Evolutionary conservation across 2,113 vertebrate genomes (phyloP).

Genomic region (Gavia stellata): DNA sequence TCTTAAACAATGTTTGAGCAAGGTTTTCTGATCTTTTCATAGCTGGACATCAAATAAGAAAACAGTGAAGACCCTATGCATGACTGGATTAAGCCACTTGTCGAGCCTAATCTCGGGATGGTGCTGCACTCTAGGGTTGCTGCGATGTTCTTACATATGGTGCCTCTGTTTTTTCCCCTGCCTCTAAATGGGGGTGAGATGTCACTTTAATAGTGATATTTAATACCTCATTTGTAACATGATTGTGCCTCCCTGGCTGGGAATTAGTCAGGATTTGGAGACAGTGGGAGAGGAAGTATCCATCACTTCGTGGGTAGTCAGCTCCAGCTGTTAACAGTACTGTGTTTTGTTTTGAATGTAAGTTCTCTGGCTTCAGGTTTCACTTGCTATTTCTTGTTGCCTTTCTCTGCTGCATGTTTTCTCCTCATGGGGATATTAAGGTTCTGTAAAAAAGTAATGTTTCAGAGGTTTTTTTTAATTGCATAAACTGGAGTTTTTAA

Average conservation of each 20-base stretch:
- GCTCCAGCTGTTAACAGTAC: not conserved
- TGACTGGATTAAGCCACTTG: not conserved
- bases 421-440: not conserved
- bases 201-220: not conserved
- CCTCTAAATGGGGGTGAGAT: not conserved
- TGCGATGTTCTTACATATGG: not conserved
- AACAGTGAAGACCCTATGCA: fast-evolving
- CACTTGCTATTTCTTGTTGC: not conserved
- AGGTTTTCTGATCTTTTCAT: not conserved
- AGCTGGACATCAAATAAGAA: not conserved
- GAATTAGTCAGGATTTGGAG: not conserved
- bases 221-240: not conserved
- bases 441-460: not conserved
- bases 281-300: not conserved
- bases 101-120: not conserved
- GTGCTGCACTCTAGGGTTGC: not conserved
- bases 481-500: not conserved
- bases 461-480: not conserved
- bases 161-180: not conserved
- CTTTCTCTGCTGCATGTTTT: not conserved
- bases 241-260: not conserved
- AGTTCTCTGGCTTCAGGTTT: not conserved
- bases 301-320: not conserved
- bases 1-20: not conserved
- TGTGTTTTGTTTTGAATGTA: not conserved